Evolutionary conservation across 2,113 vertebrate genomes (phyloP), one percentile per base, ranked within the genome.

Genomic region (Tricholaema leucomelas): DNA sequence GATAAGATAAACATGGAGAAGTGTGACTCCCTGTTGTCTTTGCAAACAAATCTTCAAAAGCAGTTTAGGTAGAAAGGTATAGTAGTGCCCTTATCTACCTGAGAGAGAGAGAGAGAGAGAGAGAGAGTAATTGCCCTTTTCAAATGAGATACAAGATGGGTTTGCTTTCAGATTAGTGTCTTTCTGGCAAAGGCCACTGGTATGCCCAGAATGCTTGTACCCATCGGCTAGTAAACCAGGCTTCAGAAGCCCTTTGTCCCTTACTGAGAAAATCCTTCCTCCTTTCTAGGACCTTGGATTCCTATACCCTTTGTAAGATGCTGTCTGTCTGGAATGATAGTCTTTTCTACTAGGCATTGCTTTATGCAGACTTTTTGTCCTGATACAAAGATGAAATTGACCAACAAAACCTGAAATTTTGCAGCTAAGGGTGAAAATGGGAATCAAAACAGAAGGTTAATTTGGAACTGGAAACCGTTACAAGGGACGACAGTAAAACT

Each of bases 31-130:
- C 42, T 58, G 12, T 79, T 89, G 63, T 50, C 66, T 65, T 89
- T 85, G 78, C 67, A 92, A 94, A 89, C n/a, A 87, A 72, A 69
- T 93, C 81, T 84, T 81, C 4, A 1, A 40, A 79, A 85, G 66
- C 38, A 87, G 4, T 84, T 81, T 75, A 58, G 38, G 30, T 79
- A 54, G 70, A 79, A 84, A 75, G 42, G 35, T 84, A 28, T 38
- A n/a, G 27, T 76, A 86, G 42, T 67, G 12, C 17, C 24, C 70
- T 91, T 81, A 67, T 31, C 31, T 44, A 56, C 42, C 27, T 30
- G 15, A 81, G 35, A 10, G 58, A 84, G 33, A 44, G 55, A 81
- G 35, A 10, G 58, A 84, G 33, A 44, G 55, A 81, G 35, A 10
- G 58, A 84, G 33, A 44, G 55, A 81, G 54, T 10, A 15, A 58